A percentile compares a stretch with the other conserved stretches of the same genome.
Conservation (phyloP, 2,888 invertebrate genomes). For the Pachliopta kotzebuea region DNA sequence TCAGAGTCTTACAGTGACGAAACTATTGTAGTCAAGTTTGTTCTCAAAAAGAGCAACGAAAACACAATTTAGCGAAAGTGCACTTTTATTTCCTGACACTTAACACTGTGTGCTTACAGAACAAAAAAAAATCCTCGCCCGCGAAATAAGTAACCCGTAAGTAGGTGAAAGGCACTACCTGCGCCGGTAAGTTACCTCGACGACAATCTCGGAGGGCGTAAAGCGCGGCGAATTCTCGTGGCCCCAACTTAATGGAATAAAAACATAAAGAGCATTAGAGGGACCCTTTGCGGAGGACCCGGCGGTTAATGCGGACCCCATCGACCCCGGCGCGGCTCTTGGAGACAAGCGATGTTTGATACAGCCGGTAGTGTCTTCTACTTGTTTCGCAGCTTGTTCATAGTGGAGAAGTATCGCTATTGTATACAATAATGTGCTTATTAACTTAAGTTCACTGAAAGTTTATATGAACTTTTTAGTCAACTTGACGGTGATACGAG, state of each 20-base stretch:
- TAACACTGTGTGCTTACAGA: constrained; percentile 11
- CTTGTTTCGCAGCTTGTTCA: not conserved
- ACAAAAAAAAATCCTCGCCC: constrained; percentile 30
- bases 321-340: constrained; percentile 25
- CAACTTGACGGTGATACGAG: too few species aligned
- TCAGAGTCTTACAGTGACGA: too few species aligned
- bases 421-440: too few species aligned
- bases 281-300: constrained; percentile 32
- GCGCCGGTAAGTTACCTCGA: constrained; percentile 51
- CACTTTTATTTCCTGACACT: constrained; percentile 16
- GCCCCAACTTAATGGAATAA: constrained; percentile 65
- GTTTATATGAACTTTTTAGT: too few species aligned
- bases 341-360: constrained; percentile 21
- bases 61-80: constrained; percentile 1
- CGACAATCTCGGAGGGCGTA: constrained; percentile 44
- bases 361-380: constrained; percentile 1
- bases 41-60: not conserved
- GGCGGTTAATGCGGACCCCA: constrained; percentile 32
- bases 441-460: too few species aligned
- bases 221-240: constrained; percentile 46
- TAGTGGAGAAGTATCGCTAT: too few species aligned
- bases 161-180: constrained; percentile 44
- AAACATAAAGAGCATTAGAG: constrained; percentile 63
- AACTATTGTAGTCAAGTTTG: not conserved
- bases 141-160: constrained; percentile 39